These are phyloP conservation scores for Plebejus argus DNA, from an alignment of 2,888 invertebrate genomes.

Conservation along the genomic window DNA sequence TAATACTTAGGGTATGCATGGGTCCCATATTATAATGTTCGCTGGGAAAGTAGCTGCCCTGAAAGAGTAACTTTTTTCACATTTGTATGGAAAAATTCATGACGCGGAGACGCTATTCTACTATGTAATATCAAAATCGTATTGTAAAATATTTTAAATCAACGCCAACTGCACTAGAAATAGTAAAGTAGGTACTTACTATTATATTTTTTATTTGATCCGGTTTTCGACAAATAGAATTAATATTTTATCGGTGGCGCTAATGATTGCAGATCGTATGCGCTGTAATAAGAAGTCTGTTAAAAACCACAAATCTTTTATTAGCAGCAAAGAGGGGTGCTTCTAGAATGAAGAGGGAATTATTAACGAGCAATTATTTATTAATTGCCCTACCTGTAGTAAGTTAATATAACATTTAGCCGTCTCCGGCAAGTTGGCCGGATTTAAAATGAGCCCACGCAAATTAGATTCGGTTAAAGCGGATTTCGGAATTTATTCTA, in stretches of 20 bases:
- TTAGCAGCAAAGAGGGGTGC: neutral
- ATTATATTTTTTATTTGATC: no score
- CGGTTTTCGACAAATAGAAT: neutral
- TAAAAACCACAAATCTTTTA: neutral
- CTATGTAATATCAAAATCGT: no score
- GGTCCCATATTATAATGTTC: no score
- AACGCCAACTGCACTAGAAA: no score
- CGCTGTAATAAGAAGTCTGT: no score
- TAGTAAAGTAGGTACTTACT: no score
- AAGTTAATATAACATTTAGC: neutral
- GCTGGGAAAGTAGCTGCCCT: no score
- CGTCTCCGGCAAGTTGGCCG: neutral
- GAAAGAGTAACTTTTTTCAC: no score
- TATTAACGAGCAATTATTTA: neutral
- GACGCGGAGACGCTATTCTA: no score
- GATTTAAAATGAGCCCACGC: slow-evolving; percentile 3
- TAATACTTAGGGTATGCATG: no score
- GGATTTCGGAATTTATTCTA: neutral
- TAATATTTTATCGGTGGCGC: neutral
- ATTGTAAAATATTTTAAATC: no score
- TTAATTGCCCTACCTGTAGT: neutral
- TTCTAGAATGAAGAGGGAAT: neutral
- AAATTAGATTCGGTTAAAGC: neutral
- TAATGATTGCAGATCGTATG: neutral
- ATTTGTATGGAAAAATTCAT: no score